Evolutionary conservation across 2,797 vertebrate genomes (phyloP).

Genomic region (Coreius guichenoti): DNA sequence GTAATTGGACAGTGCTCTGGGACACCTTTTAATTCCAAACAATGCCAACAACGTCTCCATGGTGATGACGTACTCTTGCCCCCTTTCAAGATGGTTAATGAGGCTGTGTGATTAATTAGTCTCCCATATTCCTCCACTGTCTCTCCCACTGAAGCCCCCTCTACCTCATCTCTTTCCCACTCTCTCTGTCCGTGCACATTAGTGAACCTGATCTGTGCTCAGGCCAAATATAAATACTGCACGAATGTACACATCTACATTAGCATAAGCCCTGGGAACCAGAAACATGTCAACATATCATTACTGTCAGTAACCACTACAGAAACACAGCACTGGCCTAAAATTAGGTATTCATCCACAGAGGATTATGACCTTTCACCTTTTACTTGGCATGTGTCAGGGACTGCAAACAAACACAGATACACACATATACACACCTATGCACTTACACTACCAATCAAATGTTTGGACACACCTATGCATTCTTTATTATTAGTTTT

Average conservation of each 20-base stretch:
- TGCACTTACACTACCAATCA: neutral
- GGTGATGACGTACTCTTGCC: slow-evolving; percentile 42
- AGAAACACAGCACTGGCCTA: slow-evolving; percentile 39
- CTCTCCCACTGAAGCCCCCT: slow-evolving; percentile 60
- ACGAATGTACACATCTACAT: neutral
- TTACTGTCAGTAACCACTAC: neutral
- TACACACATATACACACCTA: neutral
- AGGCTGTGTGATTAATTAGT: slow-evolving; percentile 62
- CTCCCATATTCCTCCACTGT: slow-evolving; percentile 60
- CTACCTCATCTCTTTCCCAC: neutral
- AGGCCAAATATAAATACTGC: slow-evolving; percentile 40
- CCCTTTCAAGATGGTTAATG: slow-evolving; percentile 45
- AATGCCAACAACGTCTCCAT: slow-evolving; percentile 68
- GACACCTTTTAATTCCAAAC: slow-evolving; percentile 58
- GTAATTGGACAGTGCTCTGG: slow-evolving; percentile 54
- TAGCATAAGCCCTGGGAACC: slow-evolving; percentile 12
- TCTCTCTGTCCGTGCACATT: neutral
- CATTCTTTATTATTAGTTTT: neutral
- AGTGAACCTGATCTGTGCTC: slow-evolving; percentile 37
- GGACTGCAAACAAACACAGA: neutral
- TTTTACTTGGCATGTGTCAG: slow-evolving; percentile 67
- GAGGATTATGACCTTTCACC: slow-evolving; percentile 54
- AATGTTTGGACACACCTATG: neutral
- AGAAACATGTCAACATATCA: neutral
- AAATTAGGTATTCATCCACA: slow-evolving; percentile 39